These are phyloP conservation scores for Cinclus cinclus DNA, from an alignment of 2,113 vertebrate genomes.

Conservation along the genomic window DNA sequence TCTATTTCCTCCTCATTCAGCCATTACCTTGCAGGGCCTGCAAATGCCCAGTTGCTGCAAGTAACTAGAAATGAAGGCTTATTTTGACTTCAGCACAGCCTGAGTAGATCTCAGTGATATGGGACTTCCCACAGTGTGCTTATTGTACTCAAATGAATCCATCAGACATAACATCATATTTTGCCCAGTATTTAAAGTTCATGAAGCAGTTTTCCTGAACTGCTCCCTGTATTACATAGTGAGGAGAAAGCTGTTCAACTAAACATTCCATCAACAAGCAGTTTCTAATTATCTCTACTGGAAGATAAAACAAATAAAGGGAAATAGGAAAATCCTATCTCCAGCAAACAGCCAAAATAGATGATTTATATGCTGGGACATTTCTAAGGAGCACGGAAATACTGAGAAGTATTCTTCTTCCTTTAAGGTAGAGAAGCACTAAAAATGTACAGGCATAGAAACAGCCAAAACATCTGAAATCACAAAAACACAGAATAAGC, in stretches of 20 bases:
- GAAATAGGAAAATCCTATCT: constrained; percentile 22
- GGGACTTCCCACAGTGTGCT: not conserved
- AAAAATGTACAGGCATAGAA: not conserved
- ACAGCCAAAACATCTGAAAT: not conserved
- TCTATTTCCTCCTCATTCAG: not conserved
- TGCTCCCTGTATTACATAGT: not conserved
- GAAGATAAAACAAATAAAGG: constrained; percentile 41
- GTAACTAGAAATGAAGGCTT: not conserved
- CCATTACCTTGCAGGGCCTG: not conserved
- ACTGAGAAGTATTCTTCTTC: not conserved
- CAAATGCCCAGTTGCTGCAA: not conserved
- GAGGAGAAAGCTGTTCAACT: constrained; percentile 12
- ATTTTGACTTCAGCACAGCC: constrained; percentile 5
- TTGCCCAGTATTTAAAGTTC: constrained; percentile 25
- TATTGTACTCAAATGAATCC: not conserved
- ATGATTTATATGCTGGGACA: not conserved
- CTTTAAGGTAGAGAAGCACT: not conserved
- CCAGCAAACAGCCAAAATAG: not conserved
- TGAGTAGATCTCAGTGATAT: constrained; percentile 1
- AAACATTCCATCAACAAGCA: constrained; percentile 1
- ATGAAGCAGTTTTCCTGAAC: constrained; percentile 18
- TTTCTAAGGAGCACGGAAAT: not conserved
- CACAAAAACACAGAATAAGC: not conserved
- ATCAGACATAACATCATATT: constrained; percentile 7
- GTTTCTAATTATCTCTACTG: constrained; percentile 1